These are phyloP conservation scores for Nebria brevicollis DNA, from an alignment of 2,888 invertebrate genomes.

Conservation along the genomic window DNA sequence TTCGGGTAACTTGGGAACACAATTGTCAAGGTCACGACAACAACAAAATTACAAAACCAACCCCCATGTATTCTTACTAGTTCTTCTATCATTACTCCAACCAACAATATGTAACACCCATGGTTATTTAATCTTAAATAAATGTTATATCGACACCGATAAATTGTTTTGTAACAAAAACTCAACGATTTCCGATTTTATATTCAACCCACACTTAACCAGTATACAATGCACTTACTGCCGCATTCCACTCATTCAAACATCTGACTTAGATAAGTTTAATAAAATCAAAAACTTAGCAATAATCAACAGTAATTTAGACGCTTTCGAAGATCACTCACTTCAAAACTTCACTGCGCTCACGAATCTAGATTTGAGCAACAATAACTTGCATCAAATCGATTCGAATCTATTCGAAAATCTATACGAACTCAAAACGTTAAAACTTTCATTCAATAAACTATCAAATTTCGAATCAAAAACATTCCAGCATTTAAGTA, in stretches of 20 bases:
- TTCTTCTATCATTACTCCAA: background rate
- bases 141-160: slow-evolving; percentile 9
- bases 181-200: background rate
- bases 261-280: slow-evolving; percentile 13
- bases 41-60: no score
- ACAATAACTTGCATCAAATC: slow-evolving; percentile 25
- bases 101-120: background rate
- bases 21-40: background rate
- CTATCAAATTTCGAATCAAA: slow-evolving; percentile 9
- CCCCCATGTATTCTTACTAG: background rate
- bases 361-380: slow-evolving; percentile 28
- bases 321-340: background rate
- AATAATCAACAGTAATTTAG: slow-evolving; percentile 14
- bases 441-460: slow-evolving; percentile 28
- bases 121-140: slow-evolving; percentile 10
- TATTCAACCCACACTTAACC: background rate
- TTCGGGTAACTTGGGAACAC: slow-evolving; percentile 13
- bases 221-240: slow-evolving; percentile 25
- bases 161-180: background rate
- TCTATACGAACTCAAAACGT: slow-evolving; percentile 9
- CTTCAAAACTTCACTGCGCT: slow-evolving; percentile 18
- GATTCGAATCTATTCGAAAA: slow-evolving; percentile 26
- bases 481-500: slow-evolving; percentile 21
- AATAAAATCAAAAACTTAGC: slow-evolving; percentile 22
- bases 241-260: slow-evolving; percentile 7